These are phyloP conservation scores for Papilio helenus DNA, from an alignment of 1,140 invertebrate species.

Conservation along the genomic window DNA sequence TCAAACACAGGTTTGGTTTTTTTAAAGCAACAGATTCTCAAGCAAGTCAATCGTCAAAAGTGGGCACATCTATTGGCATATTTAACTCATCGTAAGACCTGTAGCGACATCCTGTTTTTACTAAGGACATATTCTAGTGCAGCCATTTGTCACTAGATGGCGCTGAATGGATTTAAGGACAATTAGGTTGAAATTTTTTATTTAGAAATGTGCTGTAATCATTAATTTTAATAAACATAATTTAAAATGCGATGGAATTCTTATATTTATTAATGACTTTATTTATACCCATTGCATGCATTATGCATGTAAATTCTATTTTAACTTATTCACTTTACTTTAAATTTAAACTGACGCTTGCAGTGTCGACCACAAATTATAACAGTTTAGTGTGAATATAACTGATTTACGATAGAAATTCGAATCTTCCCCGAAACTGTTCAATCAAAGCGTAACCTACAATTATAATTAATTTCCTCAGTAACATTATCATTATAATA, in stretches of 20 bases:
- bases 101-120: constrained; percentile 76
- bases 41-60: neutral
- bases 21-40: neutral
- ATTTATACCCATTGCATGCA: too few species aligned
- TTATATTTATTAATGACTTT: too few species aligned
- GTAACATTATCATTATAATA: constrained; percentile 55
- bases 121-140: constrained; percentile 69
- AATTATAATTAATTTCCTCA: constrained; percentile 64
- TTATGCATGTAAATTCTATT: too few species aligned
- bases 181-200: neutral
- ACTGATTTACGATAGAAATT: constrained; percentile 1
- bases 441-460: constrained; percentile 42
- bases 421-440: constrained; percentile 16
- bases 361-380: too few species aligned
- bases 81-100: constrained; percentile 47
- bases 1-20: neutral
- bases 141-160: constrained; percentile 62
- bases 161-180: constrained; percentile 43
- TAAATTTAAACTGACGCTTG: neutral
- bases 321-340: too few species aligned
- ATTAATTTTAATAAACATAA: too few species aligned
- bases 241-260: too few species aligned
- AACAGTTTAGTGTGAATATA: too few species aligned
- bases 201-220: neutral
- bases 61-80: neutral